These are phyloP conservation scores for Zelleria hepariella DNA, from an alignment of 2,888 invertebrate genomes.

Conservation along the genomic window DNA sequence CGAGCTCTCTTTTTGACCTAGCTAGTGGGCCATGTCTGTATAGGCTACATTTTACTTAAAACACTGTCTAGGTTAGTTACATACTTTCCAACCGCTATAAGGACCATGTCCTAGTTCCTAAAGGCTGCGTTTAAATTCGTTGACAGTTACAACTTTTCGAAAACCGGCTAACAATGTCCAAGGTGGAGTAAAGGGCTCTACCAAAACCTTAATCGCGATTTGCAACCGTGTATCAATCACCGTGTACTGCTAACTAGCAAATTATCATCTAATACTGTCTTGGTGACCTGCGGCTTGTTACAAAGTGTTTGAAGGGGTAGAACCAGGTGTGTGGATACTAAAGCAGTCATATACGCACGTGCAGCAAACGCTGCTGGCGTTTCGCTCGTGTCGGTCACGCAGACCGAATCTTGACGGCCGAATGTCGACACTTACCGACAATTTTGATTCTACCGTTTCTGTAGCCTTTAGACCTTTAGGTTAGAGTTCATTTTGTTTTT, in stretches of 20 bases:
- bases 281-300: neutral
- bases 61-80: too few species aligned
- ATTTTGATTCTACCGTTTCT: neutral
- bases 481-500: neutral
- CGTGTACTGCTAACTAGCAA: neutral
- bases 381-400: slow-evolving; percentile 22
- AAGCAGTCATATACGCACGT: neutral
- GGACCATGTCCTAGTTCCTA: too few species aligned
- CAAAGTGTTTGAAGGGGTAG: neutral
- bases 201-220: neutral
- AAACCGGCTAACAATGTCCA: too few species aligned
- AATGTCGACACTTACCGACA: slow-evolving; percentile 24
- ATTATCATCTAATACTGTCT: neutral
- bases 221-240: neutral
- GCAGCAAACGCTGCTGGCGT: slow-evolving; percentile 16
- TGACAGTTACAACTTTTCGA: too few species aligned
- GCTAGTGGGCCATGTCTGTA: too few species aligned
- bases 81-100: too few species aligned
- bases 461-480: neutral
- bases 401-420: slow-evolving; percentile 19
- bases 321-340: neutral
- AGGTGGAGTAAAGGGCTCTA: neutral
- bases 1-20: too few species aligned
- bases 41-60: too few species aligned
- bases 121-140: too few species aligned